Base-by-base conservation (phyloP, 2,888 invertebrate genomes). In the Buathra laborator region DNA sequence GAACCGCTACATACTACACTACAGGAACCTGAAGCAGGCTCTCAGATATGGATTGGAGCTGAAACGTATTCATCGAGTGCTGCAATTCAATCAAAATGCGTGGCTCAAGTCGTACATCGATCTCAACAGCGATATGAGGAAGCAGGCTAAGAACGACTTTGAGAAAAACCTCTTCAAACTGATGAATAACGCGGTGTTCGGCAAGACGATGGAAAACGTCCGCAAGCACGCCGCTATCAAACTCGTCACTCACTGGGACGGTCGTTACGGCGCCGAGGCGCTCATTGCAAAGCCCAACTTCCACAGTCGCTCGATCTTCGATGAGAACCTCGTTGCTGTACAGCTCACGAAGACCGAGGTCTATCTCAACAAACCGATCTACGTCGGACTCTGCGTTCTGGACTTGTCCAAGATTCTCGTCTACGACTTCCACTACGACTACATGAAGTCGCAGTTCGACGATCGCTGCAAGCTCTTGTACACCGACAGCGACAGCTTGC, bases 21-120 rank as follows among this genome's bases (percentile, higher is more conserved):
- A n/a, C n/a, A n/a, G n/a, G n/a, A n/a, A n/a, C n/a, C n/a, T n/a
- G n/a, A n/a, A n/a, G n/a, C n/a, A n/a, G n/a, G n/a, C n/a, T n/a
- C n/a, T n/a, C n/a, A n/a, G n/a, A n/a, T n/a, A n/a, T n/a, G n/a
- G n/a, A n/a, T n/a, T n/a, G n/a, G n/a, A n/a, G n/a, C n/a, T n/a
- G n/a, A n/a, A n/a, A n/a, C n/a, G n/a, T n/a, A n/a, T n/a, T n/a
- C n/a, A n/a, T n/a, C n/a, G n/a, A n/a, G n/a, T n/a, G n/a, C n/a
- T n/a, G n/a, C n/a, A n/a, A n/a, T n/a, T n/a, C n/a, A 84, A 91
- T 24, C 93, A 94, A 88, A 89, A 87, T 51, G 81, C 90, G 3
- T 94, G 93, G 91, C 83, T 93, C 37, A 88, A 93, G 86, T 78
- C 86, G 66, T 93, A 93, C 83, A 94, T 94, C 59, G 91, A 93